Evolutionary conservation across 2,888 invertebrate genomes (phyloP), one percentile per base, ranked within the genome.

Genomic region (Apamea epomidion): DNA sequence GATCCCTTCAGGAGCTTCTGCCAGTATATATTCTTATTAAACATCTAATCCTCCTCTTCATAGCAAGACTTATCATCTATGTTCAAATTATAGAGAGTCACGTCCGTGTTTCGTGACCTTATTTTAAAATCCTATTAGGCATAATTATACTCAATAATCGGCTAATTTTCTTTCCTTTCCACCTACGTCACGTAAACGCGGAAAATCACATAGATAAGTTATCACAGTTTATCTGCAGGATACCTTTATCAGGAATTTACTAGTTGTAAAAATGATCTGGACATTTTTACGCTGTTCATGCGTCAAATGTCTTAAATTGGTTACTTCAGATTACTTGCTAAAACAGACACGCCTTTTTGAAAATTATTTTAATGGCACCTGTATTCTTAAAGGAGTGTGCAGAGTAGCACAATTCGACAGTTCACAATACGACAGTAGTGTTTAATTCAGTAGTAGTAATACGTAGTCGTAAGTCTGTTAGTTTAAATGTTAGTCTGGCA

Each of bases 121-220:
- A 58, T 18, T 80, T 72, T 25, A 3, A n/a, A 2, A 32, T 51
- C 58, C 8, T 29, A 18, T 6, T 25, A 5, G 0, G 2, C 21
- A 45, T 42, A n/a, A n/a, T n/a, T n/a, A n/a, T 58, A 10, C 14
- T 73, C 25, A 67, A 21, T 58, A 42, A 67, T 51, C 32, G 25
- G 60, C 29, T 21, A 72, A 42, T 62, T 68, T 45, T 48, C 32
- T 70, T 64, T 14, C 3, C 0, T 51, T 32, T 60, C 58, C 3
- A 1, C 29, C 18, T 25, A n/a, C 21, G 42, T 60, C 65, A 78
- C 10, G 8, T 42, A 4, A 67, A 25, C 16, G 18, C 7, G 32
- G 58, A 78, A 67, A 84, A 60, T 29, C 18, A 45, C 2, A 51
- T 6, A 68, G 84, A 84, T 84, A 70, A 29, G 60, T 25, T 60